Conservation (phyloP, 2,797 vertebrate species). For the Sebastes umbrosus region DNA sequence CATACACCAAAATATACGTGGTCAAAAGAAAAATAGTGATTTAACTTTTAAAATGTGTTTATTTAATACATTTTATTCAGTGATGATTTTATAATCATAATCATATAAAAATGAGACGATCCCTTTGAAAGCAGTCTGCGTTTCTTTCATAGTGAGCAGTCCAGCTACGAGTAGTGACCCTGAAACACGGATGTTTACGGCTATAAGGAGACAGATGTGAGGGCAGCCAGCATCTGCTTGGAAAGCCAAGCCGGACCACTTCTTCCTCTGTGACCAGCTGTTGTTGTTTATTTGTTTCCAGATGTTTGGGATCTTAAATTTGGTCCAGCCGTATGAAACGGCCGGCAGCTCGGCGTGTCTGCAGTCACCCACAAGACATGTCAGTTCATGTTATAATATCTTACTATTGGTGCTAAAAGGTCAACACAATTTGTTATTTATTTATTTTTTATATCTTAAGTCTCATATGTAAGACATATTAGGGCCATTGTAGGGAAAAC, state of each 20-base stretch:
- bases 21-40: neutral
- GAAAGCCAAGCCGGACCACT: constrained; percentile 12
- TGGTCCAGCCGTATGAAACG: neutral
- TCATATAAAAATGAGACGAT: neutral
- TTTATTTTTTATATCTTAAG: neutral
- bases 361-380: neutral
- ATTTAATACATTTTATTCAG: neutral
- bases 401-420: neutral
- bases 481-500: too few species aligned
- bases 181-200: neutral
- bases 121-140: neutral
- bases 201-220: constrained; percentile 27
- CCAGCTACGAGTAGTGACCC: constrained; percentile 7
- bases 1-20: neutral
- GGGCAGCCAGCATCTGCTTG: constrained; percentile 22
- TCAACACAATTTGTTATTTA: neutral
- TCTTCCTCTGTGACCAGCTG: constrained; percentile 35
- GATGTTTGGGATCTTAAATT: constrained; percentile 35
- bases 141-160: neutral
- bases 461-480: too few species aligned
- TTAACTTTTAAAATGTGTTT: neutral
- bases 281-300: constrained; percentile 48
- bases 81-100: neutral
- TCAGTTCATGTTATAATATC: neutral
- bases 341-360: neutral